Evolutionary conservation across 2,113 vertebrate genomes (phyloP), one percentile per base, ranked within the genome.

Genomic region (Ceuthmochares aereus): DNA sequence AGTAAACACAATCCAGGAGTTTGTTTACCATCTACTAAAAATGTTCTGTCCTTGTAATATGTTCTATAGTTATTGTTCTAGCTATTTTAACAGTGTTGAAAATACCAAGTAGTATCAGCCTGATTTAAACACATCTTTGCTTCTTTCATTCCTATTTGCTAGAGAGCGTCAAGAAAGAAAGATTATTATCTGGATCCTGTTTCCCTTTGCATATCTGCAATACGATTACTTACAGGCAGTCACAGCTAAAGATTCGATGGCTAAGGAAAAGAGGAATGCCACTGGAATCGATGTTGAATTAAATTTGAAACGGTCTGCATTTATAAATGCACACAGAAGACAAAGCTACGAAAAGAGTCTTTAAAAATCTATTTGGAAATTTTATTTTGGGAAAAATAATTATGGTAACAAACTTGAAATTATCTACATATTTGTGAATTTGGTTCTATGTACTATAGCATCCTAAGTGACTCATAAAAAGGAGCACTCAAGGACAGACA

Each of bases 61-160:
- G 18, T 64, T 92, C 73, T 80, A 1, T 40, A 58, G 58, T 13
- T 47, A 47, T 42, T 49, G 68, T 49, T 78, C 47, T 43, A 45
- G 40, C 30, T 26, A 49, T 45, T 79, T 63, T 34, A 75, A 64
- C 7, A 49, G 7, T 60, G 12, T 67, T 69, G 58, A 79, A 93
- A 76, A 79, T 30, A 13, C 17, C 20, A 88, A 69, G 36, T 51
- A 60, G 15, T 16, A 59, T 37, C 52, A 60, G 36, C 30, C 45
- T 40, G 36, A 93, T 40, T 81, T 81, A 91, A 92, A 79, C 75
- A 29, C 3, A 36, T 34, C 43, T 94, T 77, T 90, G 40, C 19
- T 84, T 9, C 43, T 91, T 87, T 72, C 36, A 59, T 55, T 89
- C 26, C 19, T 75, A 14, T 20, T 90, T 74, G 27, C 29, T 83